Evolutionary conservation across 2,113 vertebrate species (phyloP).

Genomic region (Psittacara wagleri): DNA sequence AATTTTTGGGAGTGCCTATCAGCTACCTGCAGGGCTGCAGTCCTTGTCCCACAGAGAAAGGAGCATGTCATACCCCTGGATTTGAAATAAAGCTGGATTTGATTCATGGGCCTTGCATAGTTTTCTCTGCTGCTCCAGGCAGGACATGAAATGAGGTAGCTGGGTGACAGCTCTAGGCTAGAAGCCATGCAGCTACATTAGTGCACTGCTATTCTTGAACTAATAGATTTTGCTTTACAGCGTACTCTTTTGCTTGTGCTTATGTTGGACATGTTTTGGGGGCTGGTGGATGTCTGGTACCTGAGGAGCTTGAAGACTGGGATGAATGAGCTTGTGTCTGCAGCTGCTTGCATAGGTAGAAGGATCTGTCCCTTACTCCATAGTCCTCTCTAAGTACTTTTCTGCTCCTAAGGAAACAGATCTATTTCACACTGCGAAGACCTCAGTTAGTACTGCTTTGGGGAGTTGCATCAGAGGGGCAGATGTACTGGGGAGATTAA

Average conservation of each 20-base stretch:
- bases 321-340: not conserved
- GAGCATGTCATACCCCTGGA: not conserved
- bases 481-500: not conserved
- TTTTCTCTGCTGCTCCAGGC: not conserved
- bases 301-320: not conserved
- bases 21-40: not conserved
- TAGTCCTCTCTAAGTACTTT: not conserved
- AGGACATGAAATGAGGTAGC: too few species aligned
- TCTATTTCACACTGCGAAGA: not conserved
- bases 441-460: not conserved
- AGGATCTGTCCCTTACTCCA: not conserved
- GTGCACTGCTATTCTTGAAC: not conserved
- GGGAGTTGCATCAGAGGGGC: not conserved
- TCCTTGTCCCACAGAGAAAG: not conserved
- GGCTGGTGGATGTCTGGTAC: not conserved
- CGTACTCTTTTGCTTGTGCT: not conserved
- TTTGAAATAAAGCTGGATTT: not conserved
- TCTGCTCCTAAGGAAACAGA: not conserved
- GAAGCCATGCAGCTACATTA: not conserved
- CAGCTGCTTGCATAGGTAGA: not conserved
- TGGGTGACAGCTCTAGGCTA: not conserved
- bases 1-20: not conserved
- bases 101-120: fast-evolving
- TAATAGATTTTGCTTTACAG: not conserved
- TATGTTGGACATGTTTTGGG: not conserved